Percentiles rank a stretch among this genome's conserved stretches.
Evolutionary conservation across 1,140 invertebrate species (phyloP).

Genomic region (Drosophila carrolli): DNA sequence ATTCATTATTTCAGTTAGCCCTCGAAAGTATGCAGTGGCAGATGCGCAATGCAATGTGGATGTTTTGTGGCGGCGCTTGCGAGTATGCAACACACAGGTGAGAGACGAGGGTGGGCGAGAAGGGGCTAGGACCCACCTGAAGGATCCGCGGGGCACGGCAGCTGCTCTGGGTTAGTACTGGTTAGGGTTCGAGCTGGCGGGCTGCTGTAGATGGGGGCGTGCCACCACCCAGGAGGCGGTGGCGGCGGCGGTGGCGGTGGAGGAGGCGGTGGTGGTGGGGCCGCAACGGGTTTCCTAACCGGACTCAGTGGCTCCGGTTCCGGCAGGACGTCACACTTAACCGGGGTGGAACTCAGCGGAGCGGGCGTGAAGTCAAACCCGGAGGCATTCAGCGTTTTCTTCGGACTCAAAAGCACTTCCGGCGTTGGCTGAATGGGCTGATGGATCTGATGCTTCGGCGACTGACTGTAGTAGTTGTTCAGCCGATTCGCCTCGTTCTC

Average conservation of each 20-base stretch:
- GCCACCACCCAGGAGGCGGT: slow-evolving; percentile 75
- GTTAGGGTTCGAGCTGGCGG: slow-evolving; percentile 52
- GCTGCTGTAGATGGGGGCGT: slow-evolving; percentile 44
- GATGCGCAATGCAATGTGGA: slow-evolving; percentile 12
- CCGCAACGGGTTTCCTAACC: slow-evolving; percentile 45
- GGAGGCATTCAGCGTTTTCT: slow-evolving; percentile 71
- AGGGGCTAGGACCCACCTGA: slow-evolving; percentile 36
- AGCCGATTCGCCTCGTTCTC: slow-evolving; percentile 82
- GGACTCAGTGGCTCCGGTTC: slow-evolving; percentile 64
- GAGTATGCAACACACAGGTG: slow-evolving; percentile 48
- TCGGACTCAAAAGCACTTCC: slow-evolving; percentile 63
- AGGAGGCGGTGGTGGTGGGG: slow-evolving; percentile 56
- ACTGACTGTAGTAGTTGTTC: slow-evolving; percentile 79
- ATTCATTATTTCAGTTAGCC: neutral
- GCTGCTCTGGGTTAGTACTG: slow-evolving; percentile 55
- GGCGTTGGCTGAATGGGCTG: slow-evolving; percentile 21
- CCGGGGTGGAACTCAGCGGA: slow-evolving; percentile 37
- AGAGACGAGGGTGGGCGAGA: slow-evolving; percentile 2
- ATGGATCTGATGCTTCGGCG: slow-evolving; percentile 65
- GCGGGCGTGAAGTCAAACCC: slow-evolving; percentile 56
- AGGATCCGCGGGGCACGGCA: slow-evolving; percentile 24
- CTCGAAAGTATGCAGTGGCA: slow-evolving; percentile 62
- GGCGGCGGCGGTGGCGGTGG: slow-evolving; percentile 76
- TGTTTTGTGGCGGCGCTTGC: slow-evolving; percentile 16
- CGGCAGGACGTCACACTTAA: slow-evolving; percentile 55